phyloP scores from a whole-genome alignment of 2,797 vertebrate species.

The Pantherophis vulpinus region DNA sequence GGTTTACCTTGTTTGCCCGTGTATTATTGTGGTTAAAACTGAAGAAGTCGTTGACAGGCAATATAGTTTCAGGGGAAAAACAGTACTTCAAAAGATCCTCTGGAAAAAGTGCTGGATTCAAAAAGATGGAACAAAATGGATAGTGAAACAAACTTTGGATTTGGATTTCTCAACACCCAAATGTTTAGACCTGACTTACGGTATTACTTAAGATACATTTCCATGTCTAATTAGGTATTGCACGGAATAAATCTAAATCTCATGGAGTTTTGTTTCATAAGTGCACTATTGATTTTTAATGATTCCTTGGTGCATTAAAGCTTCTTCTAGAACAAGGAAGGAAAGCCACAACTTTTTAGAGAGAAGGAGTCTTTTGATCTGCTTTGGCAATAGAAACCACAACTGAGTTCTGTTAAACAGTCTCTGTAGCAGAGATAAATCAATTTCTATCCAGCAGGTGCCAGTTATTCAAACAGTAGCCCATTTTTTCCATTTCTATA shows the following conservation, averaged over 20 bases:
- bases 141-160: too few relatives aligned
- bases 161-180: too few relatives aligned
- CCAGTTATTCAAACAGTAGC: neutral
- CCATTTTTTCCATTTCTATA: neutral
- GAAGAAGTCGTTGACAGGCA: too few relatives aligned
- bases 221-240: neutral
- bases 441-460: neutral
- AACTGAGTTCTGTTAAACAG: neutral
- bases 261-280: neutral
- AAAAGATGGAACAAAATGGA: too few relatives aligned
- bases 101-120: too few relatives aligned
- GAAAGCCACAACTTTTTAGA: neutral
- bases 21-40: too few relatives aligned
- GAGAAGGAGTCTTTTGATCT: neutral
- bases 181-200: neutral
- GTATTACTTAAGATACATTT: neutral
- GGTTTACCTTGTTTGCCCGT: too few relatives aligned
- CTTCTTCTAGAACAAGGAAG: neutral
- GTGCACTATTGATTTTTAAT: neutral
- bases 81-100: too few relatives aligned
- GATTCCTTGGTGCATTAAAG: neutral
- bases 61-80: too few relatives aligned
- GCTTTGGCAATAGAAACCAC: neutral
- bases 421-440: neutral
- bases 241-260: neutral